A percentile compares a stretch with the other conserved stretches of the same genome.
Evolutionary conservation across 1,140 invertebrate species (phyloP).

Genomic region (Saccostrea glomerata): DNA sequence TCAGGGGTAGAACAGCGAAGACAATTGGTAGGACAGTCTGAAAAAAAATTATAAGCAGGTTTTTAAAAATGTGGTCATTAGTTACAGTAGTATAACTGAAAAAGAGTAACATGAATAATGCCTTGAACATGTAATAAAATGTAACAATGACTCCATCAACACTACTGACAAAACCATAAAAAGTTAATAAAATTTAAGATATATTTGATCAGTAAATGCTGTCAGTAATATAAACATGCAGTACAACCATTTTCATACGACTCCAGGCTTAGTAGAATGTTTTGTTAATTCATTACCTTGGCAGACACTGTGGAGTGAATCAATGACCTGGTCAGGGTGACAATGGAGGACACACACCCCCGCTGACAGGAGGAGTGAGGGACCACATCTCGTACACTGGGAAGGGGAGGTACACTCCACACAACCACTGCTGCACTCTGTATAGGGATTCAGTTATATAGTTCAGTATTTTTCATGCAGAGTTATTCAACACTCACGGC

Average conservation of each 20-base stretch:
- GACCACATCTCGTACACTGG: constrained; percentile 53
- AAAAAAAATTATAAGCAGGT: constrained; percentile 12
- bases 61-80: no score
- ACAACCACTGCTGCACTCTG: constrained; percentile 62
- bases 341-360: constrained; percentile 63
- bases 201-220: not conserved
- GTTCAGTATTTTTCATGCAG: not conserved
- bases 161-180: not conserved
- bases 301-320: constrained; percentile 47
- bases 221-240: not conserved
- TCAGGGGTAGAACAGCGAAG: constrained; percentile 52
- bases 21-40: constrained; percentile 60
- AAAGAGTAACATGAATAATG: no score
- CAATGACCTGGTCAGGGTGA: constrained; percentile 49
- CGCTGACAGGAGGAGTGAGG: constrained; percentile 51
- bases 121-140: no score
- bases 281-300: constrained; percentile 44
- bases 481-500: not conserved
- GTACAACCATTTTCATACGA: not conserved
- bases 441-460: not conserved
- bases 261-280: not conserved
- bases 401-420: constrained; percentile 56
- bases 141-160: no score
- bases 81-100: no score
- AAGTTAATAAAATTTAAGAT: not conserved